A percentile compares a stretch with the other conserved stretches of the same genome.
phyloP scores from a whole-genome alignment of 2,113 vertebrate genomes.

The Megaleporinus macrocephalus region DNA sequence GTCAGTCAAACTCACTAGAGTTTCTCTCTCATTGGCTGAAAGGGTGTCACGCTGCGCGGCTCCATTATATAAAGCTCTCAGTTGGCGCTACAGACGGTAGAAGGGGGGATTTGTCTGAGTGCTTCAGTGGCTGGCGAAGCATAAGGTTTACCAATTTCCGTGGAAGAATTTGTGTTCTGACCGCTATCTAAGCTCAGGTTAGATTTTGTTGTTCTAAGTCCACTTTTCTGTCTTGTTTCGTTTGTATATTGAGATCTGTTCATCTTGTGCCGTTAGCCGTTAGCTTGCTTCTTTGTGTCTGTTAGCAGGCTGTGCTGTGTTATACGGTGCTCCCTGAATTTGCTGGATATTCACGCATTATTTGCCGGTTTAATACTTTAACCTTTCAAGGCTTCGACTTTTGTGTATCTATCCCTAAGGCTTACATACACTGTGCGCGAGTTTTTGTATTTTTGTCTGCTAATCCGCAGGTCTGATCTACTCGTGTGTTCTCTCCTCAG shows the following conservation, averaged over 20 bases:
- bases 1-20: conserved; percentile 14
- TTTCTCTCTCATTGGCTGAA: conserved; percentile 8
- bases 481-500: background rate
- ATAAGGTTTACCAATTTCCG: too few relatives aligned
- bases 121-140: background rate
- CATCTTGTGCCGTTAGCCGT: background rate
- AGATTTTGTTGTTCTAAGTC: background rate
- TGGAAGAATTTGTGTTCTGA: background rate
- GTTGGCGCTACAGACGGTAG: background rate
- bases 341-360: too few relatives aligned
- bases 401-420: too few relatives aligned
- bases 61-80: conserved; percentile 21
- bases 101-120: background rate
- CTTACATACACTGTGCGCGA: too few relatives aligned
- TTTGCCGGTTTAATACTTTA: too few relatives aligned
- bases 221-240: background rate
- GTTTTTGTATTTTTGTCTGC: background rate
- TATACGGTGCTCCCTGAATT: too few relatives aligned
- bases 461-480: background rate
- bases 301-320: too few relatives aligned
- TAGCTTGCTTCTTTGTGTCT: background rate
- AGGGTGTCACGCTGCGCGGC: background rate
- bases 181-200: background rate
- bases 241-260: background rate
- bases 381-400: too few relatives aligned